Evolutionary conservation across 1,140 invertebrate species (phyloP).

Genomic region (Popillia japonica): DNA sequence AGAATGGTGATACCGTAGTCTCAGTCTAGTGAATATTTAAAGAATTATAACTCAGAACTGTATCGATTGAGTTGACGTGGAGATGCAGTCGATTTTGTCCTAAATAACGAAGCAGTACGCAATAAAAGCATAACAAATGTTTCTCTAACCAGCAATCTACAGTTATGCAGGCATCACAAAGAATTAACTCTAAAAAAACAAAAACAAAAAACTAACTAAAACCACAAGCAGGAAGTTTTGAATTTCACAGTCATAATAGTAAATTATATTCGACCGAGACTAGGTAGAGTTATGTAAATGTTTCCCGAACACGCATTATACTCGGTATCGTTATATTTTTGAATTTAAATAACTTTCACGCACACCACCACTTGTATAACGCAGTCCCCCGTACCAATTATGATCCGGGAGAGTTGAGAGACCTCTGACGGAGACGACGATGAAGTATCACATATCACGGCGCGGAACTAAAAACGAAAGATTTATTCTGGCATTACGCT

Average conservation of each 20-base stretch:
- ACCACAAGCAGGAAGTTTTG: constrained; percentile 32
- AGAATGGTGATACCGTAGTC: no score
- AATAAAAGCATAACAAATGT: not conserved
- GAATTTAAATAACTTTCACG: constrained; percentile 28
- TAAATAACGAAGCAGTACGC: no score
- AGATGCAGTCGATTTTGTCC: no score
- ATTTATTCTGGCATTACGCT: constrained; percentile 37
- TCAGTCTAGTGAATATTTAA: no score
- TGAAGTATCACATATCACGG: constrained; percentile 25
- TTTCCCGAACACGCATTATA: not conserved
- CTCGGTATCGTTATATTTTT: constrained; percentile 15
- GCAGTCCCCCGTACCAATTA: not conserved
- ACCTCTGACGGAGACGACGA: constrained; percentile 14
- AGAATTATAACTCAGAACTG: no score
- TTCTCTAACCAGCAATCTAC: not conserved
- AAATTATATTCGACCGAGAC: constrained; percentile 22
- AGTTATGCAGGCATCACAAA: not conserved
- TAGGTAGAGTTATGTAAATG: constrained; percentile 21
- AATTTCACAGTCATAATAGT: constrained; percentile 32
- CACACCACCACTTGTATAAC: not conserved
- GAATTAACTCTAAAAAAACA: not conserved
- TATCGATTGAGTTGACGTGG: no score
- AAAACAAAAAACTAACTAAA: not conserved
- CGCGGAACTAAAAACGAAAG: constrained; percentile 33
- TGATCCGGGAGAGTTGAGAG: not conserved